phyloP scores from a whole-genome alignment of 1,140 invertebrate species.

The Diuraphis noxia region DNA sequence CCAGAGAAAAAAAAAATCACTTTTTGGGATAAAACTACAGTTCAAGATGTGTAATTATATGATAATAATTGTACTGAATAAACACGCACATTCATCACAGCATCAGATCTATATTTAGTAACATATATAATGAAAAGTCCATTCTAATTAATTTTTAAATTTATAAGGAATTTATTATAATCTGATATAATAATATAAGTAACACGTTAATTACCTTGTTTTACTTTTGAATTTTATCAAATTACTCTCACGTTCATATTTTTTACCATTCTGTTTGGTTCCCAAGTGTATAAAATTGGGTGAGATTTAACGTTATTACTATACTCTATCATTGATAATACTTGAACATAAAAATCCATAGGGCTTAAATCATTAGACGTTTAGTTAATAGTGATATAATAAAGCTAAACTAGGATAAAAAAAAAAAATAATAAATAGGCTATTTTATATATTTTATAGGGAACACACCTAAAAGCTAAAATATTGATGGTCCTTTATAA shows the following conservation, averaged over 20 bases:
- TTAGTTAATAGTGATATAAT: not conserved
- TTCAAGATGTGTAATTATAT: not conserved
- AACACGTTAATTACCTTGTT: not conserved
- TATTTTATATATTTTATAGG: not conserved
- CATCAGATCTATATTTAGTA: not conserved
- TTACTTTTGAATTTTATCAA: not conserved
- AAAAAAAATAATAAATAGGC: not conserved
- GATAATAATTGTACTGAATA: not conserved
- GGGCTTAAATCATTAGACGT: not conserved
- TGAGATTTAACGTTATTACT: not conserved
- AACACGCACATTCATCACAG: not conserved
- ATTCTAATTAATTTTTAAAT: not conserved
- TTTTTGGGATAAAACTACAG: not conserved
- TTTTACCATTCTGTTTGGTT: not conserved
- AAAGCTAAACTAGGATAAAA: not conserved
- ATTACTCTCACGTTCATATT: not conserved
- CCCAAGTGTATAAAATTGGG: not conserved
- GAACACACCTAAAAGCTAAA: not conserved
- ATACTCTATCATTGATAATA: not conserved
- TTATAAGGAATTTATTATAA: not conserved
- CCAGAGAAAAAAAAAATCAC: not conserved
- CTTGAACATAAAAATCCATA: not conserved
- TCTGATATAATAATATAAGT: not conserved
- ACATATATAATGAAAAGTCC: not conserved
- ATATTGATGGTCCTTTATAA: not conserved